Conservation (phyloP, 1,140 invertebrate genomes). For the Camponotus vicinus region DNA sequence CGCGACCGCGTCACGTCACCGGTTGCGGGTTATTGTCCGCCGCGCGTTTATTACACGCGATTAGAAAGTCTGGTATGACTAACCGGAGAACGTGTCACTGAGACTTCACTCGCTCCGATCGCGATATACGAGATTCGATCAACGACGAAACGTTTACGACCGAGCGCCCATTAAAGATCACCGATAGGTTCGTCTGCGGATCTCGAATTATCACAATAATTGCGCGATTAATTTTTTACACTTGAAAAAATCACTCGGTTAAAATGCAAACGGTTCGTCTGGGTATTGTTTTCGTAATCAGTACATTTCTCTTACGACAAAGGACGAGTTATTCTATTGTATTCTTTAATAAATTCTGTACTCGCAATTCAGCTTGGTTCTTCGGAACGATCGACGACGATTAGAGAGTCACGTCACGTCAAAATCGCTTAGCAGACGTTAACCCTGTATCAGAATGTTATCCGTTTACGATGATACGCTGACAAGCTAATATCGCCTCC, state of each 20-base stretch:
- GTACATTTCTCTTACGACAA: not conserved
- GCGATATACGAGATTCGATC: constrained; percentile 18
- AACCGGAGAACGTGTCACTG: not conserved
- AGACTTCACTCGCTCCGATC: not conserved
- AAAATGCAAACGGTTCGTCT: not conserved
- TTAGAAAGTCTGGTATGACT: not conserved
- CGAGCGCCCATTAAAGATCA: not conserved
- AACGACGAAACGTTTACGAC: not conserved
- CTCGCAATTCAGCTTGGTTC: not conserved
- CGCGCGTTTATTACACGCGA: constrained; percentile 1
- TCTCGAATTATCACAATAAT: constrained; percentile 23
- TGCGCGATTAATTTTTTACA: constrained; percentile 34
- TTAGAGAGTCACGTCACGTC: constrained; percentile 25
- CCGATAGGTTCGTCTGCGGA: not conserved
- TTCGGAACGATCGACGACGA: not conserved
- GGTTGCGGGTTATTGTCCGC: constrained; percentile 5
- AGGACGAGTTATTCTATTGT: not conserved
- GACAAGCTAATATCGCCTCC: constrained; percentile 25
- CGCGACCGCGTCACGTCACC: constrained; percentile 39
- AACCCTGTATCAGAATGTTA: constrained; percentile 51
- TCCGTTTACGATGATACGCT: constrained; percentile 35
- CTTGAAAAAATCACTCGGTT: not conserved
- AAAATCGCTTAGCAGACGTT: constrained; percentile 22
- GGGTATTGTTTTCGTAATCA: not conserved
- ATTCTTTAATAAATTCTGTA: constrained; percentile 8